Base-by-base conservation (phyloP, 2,113 vertebrate genomes). In the Ceratotherium simum region DNA sequence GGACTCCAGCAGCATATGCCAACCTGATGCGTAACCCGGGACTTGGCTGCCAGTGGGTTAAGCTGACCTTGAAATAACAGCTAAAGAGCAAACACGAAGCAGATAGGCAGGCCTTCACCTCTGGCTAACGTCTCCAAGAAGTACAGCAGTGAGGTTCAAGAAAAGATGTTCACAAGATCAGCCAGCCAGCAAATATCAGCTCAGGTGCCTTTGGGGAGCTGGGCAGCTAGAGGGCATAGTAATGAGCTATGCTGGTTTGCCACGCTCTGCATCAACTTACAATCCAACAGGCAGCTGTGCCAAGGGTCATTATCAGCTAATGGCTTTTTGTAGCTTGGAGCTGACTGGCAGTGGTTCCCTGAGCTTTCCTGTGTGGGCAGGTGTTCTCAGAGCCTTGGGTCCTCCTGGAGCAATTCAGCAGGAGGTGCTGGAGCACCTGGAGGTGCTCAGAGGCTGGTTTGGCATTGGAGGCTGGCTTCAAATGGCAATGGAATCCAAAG, bases 41-140 rank as follows among this genome's bases (percentile, higher is more conserved):
- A 20, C 65, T 46, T 80, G 51, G 25, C 56, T 56, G 2, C 80
- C 17, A 6, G 46, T 27, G 36, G 80, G 42, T 80, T 75, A 60
- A 27, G 54, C 0, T 95, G 93, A 97, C 96, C 91, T 96, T 95
- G 90, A 97, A 97, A 92, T 85, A 62, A 91, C 33, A 79, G 73
- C 82, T 84, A 31, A 93, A 91, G 36, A 90, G 58, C 51, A 83
- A 75, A 90, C 39, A 36, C 0, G 6, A 60, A 92, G 46, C n/a
- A 84, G 72, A n/a, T 17, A 92, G 93, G 42, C 67, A 96, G 88
- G 58, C 31, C 88, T 86, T 29, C n/a, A 51, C 83, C 72, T 91
- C 65, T 62, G 84, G 65, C 83, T 97, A 67, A 94, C 29, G 36
- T 83, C 48, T 29, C 39, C 25, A 29, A 75, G 64, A 83, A 84